Evolutionary conservation across 23 tunicate genomes (phyloP).

Genomic region (Clavelina lepadiformis): DNA sequence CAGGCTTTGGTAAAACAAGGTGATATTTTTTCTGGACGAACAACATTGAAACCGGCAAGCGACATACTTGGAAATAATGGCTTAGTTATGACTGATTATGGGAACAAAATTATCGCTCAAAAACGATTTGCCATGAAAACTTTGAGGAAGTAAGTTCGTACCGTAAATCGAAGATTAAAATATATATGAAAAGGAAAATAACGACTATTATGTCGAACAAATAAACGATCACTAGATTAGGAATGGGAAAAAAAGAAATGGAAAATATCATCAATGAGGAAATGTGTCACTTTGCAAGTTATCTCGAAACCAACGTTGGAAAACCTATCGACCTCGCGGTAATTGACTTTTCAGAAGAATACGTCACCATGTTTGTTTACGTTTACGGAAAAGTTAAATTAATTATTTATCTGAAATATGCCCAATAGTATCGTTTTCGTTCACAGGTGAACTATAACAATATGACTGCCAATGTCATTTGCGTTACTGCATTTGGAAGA

Average conservation of each 20-base stretch:
- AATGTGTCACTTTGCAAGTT: background rate
- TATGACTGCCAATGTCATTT: too few species aligned
- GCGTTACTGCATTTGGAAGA: too few species aligned
- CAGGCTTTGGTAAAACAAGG: conserved; percentile 40
- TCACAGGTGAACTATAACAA: too few species aligned
- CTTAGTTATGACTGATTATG: conserved; percentile 10
- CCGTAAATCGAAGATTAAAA: background rate
- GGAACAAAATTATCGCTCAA: background rate
- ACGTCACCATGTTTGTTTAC: too few species aligned
- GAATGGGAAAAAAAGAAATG: conserved; percentile 15
- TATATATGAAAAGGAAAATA: too few species aligned
- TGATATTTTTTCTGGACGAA: conserved; percentile 23
- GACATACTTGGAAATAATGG: conserved; percentile 19
- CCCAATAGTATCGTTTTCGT: too few species aligned
- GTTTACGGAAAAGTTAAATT: too few species aligned
- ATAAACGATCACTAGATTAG: conserved; percentile 5
- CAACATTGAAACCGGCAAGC: conserved; percentile 1
- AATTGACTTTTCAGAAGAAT: too few species aligned
- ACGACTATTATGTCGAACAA: background rate
- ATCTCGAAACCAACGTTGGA: too few species aligned
- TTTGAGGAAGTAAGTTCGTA: conserved; percentile 13
- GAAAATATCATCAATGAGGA: conserved; percentile 16
- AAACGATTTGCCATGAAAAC: conserved; percentile 18
- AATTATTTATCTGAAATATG: too few species aligned
- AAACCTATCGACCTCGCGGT: too few species aligned